Evolutionary conservation across 2,797 vertebrate genomes (phyloP), one percentile per base, ranked within the genome.

Genomic region (Spondyliosoma cantharus): DNA sequence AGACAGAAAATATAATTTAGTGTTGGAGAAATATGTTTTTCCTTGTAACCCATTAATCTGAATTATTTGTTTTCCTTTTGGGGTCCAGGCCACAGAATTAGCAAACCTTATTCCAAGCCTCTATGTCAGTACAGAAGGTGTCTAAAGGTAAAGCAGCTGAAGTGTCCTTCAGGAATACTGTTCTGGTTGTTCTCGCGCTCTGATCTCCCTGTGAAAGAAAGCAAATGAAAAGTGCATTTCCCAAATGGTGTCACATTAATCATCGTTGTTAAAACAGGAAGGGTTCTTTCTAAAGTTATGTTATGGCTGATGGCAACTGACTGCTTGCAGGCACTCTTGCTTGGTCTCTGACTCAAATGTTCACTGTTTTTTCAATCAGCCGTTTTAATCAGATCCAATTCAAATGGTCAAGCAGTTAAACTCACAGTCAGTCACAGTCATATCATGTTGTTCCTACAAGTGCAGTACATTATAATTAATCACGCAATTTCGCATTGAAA

Each of bases 301-400:
- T 0, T 27, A 16, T 12, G 57, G 32, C 32, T 25, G 73, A 71
- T 59, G 42, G n/a, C 19, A 19, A 45, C 37, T 16, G 32, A 57
- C 49, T 72, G 19, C 84, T 64, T 48, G 66, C 42, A 65, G 43
- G 12, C 7, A 0, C 50, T 62, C 42, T 46, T 17, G 13, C 65
- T 66, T 19, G 16, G 27, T 53, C 50, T 42, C 50, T 42, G 46
- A 20, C 29, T 49, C 37, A 54, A 65, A 58, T 62, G 29, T 54
- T 64, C n/a, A 17, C 57, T 61, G 67, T 52, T 17, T 75, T 71
- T 46, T 74, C 46, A 61, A 54, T 75, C 63, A 80, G 25, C 46
- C 32, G 37, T 73, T 79, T 76, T 19, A 48, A 67, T 64, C 48
- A 5, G 46, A 78, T 42, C 72, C 60, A 74, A 50, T 82, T 78